Evolutionary conservation across 2,888 invertebrate species (phyloP), one percentile per base, ranked within the genome.

Genomic region (Calameuta idolon): DNA sequence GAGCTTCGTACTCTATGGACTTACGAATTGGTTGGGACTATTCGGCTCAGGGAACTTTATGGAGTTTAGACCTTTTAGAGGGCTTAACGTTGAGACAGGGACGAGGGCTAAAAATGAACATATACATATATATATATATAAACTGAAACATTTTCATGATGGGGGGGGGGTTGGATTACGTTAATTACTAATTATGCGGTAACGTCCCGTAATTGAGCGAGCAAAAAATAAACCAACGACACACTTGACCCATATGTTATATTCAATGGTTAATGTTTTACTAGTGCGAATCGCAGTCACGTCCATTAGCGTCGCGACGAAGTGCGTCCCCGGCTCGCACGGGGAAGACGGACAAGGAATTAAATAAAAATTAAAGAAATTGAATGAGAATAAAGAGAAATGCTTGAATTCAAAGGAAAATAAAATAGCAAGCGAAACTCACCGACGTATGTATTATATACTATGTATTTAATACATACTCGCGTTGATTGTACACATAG

Each of bases 111-210:
- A 23, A 55, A 55, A 55, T 55, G 23, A 55, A 23, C 55, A 3
- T 55, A 55, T 15, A 35, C 3, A 35, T 12, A 1, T 35, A 35
- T 34, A 34, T 2, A 34, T 33, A 37, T 37, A 37, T 37, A 15
- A 55, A 5, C 55, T 1, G 5, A 23, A 15, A 1, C 23, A 55
- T 55, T 55, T 55, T 23, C 23, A 40, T 34, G 75, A n/a, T n/a
- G 40, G 73, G 33, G 4, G 4, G 33, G 33, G 33, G 75, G 55
- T 75, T 74, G 77, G 77, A 77, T 79, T 55, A 69, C 69, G 73
- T 76, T 79, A 77, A 81, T 79, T 78, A 73, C 79, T 76, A 77
- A 81, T 78, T 79, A 73, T 73, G 77, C 74, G 77, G 68, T 77
- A 69, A 74, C 68, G 75, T 73, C 69, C 34, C 73, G 34, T 71